Percentiles rank a stretch among this genome's conserved stretches.
Conservation (phyloP, 1,140 invertebrate genomes). For the Teleogryllus occipitalis region DNA sequence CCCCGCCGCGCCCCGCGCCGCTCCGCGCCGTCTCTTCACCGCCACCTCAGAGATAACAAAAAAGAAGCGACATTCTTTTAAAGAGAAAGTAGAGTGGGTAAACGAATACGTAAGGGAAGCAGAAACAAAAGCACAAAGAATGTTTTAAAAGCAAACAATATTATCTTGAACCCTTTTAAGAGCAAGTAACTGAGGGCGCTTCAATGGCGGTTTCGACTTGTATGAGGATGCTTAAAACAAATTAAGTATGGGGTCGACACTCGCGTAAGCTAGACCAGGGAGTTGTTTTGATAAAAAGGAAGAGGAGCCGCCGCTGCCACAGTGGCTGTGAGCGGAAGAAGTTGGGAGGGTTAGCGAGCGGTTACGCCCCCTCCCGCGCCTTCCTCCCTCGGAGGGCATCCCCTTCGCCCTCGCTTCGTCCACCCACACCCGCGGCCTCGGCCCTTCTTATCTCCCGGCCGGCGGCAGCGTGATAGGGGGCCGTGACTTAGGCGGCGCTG, state of each 20-base stretch:
- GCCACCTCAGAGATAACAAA: conserved; percentile 15
- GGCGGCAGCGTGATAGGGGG: no score
- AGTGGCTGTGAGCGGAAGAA: no score
- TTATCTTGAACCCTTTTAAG: conserved; percentile 20
- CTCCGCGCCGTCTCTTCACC: neutral
- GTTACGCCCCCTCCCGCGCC: no score
- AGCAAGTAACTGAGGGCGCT: conserved; percentile 3
- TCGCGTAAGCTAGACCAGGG: neutral
- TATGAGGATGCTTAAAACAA: neutral
- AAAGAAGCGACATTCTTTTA: conserved; percentile 17
- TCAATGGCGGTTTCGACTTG: neutral
- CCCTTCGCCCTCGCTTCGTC: no score
- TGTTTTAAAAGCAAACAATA: conserved; percentile 23
- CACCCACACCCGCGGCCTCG: no score
- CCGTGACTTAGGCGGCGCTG: no score
- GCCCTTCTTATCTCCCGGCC: no score
- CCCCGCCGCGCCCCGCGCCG: no score
- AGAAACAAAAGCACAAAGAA: conserved; percentile 16
- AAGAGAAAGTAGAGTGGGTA: conserved; percentile 13
- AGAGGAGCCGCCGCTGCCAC: no score
- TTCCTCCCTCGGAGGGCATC: no score
- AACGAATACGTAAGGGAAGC: conserved; percentile 13
- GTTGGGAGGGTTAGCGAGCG: no score
- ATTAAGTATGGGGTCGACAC: conserved; percentile 14
- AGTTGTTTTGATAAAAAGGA: conserved; percentile 13